A percentile compares a stretch with the other conserved stretches of the same genome.
phyloP scores from a whole-genome alignment of 2,888 invertebrate genomes.

The Sceliomorpha sp. region DNA sequence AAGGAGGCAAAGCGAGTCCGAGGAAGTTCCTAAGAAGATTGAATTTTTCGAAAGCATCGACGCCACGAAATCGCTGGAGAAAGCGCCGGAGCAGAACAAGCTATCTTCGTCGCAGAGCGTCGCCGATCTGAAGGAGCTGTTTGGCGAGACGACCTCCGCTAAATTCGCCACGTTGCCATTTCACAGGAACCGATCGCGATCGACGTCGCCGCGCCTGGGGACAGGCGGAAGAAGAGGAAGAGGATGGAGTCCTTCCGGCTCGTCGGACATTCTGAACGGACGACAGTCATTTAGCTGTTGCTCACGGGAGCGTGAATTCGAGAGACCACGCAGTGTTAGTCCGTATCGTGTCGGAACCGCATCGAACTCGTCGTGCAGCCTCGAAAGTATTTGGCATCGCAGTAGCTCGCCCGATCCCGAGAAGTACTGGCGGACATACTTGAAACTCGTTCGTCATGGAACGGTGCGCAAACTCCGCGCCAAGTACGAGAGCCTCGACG shows the following conservation, averaged over 20 bases:
- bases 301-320: conserved; percentile 78
- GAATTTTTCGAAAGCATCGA: conserved; percentile 89
- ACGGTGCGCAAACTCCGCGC: conserved; percentile 89
- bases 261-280: conserved; percentile 70
- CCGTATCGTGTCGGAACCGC: conserved; percentile 71
- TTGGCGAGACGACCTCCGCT: conserved; percentile 86
- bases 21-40: conserved; percentile 87
- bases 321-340: conserved; percentile 76
- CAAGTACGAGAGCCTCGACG: conserved; percentile 87
- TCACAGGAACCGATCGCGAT: conserved; percentile 54
- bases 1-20: conserved; percentile 82
- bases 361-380: conserved; percentile 82
- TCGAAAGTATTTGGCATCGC: conserved; percentile 86
- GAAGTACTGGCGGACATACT: conserved; percentile 85
- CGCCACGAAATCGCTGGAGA: conserved; percentile 1
- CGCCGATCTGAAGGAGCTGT: conserved; percentile 89
- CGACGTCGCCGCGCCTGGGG: conserved; percentile 50
- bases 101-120: conserved; percentile 85
- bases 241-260: conserved; percentile 68
- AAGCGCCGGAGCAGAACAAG: conserved; percentile 61
- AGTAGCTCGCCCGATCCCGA: conserved; percentile 88
- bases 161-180: conserved; percentile 83
- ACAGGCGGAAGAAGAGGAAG: conserved; percentile 59
- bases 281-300: conserved; percentile 78
- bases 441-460: conserved; percentile 87